Evolutionary conservation across 2,113 vertebrate genomes (phyloP).

Genomic region (Illadopsis cleaveri): DNA sequence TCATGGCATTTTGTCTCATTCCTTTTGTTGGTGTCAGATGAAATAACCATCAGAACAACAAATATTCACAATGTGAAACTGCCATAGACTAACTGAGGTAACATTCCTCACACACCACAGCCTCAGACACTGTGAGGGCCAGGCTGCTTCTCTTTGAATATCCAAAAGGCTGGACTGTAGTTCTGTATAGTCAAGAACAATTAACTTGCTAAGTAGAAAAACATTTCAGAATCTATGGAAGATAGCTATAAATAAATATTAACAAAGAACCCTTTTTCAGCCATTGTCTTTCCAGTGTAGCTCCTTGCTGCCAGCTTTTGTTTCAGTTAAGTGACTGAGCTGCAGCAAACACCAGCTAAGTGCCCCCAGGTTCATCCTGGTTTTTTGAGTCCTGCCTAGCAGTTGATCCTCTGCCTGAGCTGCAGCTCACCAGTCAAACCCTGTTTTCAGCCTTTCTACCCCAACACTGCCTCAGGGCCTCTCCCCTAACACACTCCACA

Average conservation of each 20-base stretch:
- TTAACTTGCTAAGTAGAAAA: not conserved
- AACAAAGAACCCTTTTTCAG: not conserved
- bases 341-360: not conserved
- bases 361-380: not conserved
- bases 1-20: not conserved
- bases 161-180: not conserved
- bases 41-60: not conserved
- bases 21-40: not conserved
- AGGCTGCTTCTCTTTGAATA: not conserved
- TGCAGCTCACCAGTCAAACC: not conserved
- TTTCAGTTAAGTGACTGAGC: not conserved
- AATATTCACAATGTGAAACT: not conserved
- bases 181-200: not conserved
- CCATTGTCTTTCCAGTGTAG: not conserved
- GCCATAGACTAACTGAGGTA: not conserved
- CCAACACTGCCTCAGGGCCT: not conserved
- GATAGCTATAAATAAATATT: not conserved
- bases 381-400: not conserved
- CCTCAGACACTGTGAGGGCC: not conserved
- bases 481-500: not conserved
- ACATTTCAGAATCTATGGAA: accelerated
- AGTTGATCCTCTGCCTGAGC: not conserved
- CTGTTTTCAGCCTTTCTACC: not conserved
- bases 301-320: not conserved
- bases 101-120: not conserved